phyloP scores from a whole-genome alignment of 2,113 vertebrate genomes.

The Clarias batrachus region DNA sequence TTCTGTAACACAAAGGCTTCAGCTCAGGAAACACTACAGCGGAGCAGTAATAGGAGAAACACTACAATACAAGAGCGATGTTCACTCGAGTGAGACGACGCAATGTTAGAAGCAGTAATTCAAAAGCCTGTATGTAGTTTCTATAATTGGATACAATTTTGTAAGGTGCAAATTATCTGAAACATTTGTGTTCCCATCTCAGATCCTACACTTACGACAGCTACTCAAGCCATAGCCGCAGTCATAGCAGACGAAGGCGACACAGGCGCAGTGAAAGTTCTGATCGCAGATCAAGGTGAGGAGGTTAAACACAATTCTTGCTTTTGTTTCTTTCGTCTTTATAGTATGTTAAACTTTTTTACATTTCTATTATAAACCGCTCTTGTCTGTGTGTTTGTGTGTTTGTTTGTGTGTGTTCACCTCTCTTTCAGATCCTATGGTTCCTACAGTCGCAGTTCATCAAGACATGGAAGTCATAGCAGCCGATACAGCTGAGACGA shows the following conservation, averaged over 20 bases:
- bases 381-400: background rate
- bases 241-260: constrained; percentile 77
- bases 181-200: constrained; percentile 7
- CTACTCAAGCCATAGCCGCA: constrained; percentile 84
- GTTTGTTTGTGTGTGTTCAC: background rate
- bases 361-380: background rate
- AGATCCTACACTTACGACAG: constrained; percentile 90
- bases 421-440: constrained; percentile 76
- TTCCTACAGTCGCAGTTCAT: constrained; percentile 89
- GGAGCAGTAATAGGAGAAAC: background rate
- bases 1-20: background rate
- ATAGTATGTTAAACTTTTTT: background rate
- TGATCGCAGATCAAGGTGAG: constrained; percentile 81
- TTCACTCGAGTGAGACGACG: background rate
- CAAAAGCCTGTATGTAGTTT: background rate
- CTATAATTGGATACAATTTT: background rate
- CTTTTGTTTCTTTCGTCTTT: background rate
- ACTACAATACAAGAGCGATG: background rate
- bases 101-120: background rate
- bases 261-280: constrained; percentile 72
- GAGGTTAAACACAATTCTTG: background rate
- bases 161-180: background rate
- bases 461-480: constrained; percentile 83
- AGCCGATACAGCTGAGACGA: constrained; percentile 85
- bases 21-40: background rate